These are phyloP conservation scores for Sycophila texana DNA, from an alignment of 2,888 invertebrate genomes.

Conservation along the genomic window DNA sequence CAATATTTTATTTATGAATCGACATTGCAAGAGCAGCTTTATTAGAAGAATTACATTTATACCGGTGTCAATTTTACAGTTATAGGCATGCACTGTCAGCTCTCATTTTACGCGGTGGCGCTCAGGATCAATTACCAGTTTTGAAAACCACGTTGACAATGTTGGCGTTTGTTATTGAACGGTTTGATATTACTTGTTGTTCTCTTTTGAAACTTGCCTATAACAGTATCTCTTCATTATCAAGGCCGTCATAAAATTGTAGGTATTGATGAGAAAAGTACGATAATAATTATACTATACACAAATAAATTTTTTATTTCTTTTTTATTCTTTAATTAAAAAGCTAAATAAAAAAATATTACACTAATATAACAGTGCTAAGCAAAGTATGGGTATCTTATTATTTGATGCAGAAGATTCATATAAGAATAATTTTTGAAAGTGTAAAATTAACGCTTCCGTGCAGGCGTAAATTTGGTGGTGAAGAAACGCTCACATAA, in stretches of 20 bases:
- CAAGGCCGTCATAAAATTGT: too few relatives aligned
- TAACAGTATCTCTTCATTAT: not conserved
- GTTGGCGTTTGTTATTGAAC: conserved; percentile 8
- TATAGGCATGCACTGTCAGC: conserved; percentile 7
- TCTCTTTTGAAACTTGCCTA: not conserved
- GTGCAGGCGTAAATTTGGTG: not conserved
- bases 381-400: too few relatives aligned
- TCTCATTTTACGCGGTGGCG: conserved; percentile 27
- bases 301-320: too few relatives aligned
- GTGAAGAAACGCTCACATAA: not conserved
- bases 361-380: too few relatives aligned
- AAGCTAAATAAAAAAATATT: too few relatives aligned
- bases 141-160: conserved; percentile 40
- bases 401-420: too few relatives aligned
- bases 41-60: not conserved
- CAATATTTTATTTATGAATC: conserved; percentile 1
- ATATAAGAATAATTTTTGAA: not conserved
- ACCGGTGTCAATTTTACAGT: conserved; percentile 39
- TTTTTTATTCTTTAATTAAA: too few relatives aligned
- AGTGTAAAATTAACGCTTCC: conserved; percentile 21
- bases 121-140: conserved; percentile 41
- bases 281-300: too few relatives aligned
- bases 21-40: not conserved
- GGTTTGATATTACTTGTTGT: not conserved
- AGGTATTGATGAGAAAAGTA: too few relatives aligned